phyloP scores from a whole-genome alignment of 2,113 vertebrate species.

The Chlamydotis undulata region DNA sequence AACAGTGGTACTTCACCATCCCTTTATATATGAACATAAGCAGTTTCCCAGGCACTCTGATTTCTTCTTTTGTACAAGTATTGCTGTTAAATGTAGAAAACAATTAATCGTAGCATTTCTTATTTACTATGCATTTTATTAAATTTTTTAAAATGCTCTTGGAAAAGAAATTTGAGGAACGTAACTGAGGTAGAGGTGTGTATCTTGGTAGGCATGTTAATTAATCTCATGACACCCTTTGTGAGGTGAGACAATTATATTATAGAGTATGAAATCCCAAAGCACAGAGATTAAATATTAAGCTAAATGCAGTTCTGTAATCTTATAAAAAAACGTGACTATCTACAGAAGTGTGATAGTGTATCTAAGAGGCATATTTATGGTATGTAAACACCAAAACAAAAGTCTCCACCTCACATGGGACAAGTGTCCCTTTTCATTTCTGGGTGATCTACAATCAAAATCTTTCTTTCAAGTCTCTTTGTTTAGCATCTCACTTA shows the following conservation, averaged over 20 bases:
- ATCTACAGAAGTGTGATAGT: background rate
- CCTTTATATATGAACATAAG: background rate
- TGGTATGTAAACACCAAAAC: background rate
- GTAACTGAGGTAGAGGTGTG: background rate
- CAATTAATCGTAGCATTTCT: background rate
- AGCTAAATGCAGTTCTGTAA: background rate
- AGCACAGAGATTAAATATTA: background rate
- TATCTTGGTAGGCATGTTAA: background rate
- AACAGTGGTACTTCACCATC: background rate
- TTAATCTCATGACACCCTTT: background rate
- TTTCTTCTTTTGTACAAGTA: background rate
- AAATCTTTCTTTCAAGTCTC: background rate
- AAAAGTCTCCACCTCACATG: background rate
- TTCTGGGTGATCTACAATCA: background rate
- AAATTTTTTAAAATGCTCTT: background rate
- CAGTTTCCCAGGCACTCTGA: background rate
- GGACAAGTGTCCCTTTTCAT: background rate
- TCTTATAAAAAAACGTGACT: background rate
- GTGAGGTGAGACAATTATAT: background rate
- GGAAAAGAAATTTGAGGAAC: background rate
- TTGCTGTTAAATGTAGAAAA: background rate
- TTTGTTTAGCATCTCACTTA: background rate
- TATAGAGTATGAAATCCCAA: background rate
- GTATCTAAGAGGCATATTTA: background rate
- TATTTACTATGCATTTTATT: background rate